These are phyloP conservation scores for Cyclura pinguis DNA, from an alignment of 2,797 vertebrate genomes.

Conservation along the genomic window DNA sequence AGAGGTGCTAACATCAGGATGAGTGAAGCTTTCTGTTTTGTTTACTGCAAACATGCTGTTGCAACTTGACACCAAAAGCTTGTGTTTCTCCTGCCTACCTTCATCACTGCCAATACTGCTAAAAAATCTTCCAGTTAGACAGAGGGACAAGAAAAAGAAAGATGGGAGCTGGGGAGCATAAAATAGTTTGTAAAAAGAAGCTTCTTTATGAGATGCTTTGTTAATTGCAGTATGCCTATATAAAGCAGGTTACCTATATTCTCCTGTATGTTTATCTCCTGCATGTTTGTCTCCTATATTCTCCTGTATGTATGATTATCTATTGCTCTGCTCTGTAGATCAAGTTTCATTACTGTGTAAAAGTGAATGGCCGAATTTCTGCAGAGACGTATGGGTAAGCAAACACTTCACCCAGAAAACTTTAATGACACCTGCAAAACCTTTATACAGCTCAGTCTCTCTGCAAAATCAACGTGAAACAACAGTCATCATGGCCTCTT, in stretches of 20 bases:
- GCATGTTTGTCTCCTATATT: background rate
- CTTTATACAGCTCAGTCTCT: background rate
- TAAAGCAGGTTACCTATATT: no score
- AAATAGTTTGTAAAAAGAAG: no score
- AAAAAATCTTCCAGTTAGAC: no score
- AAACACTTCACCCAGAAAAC: background rate
- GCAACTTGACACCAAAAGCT: no score
- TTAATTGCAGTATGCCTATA: no score
- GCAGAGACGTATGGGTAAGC: slow-evolving; percentile 68
- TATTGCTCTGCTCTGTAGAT: slow-evolving; percentile 62
- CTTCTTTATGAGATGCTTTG: no score
- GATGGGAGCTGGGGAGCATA: no score
- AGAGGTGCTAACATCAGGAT: background rate
- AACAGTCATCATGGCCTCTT: background rate
- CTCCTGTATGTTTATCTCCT: no score
- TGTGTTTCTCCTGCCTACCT: no score
- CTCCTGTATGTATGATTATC: background rate
- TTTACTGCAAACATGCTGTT: no score
- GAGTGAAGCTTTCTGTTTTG: background rate
- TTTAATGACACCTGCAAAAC: background rate
- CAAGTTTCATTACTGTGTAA: slow-evolving; percentile 69
- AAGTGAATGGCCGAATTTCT: slow-evolving; percentile 62
- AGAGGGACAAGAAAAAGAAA: no score
- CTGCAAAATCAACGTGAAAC: background rate
- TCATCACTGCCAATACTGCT: no score